Evolutionary conservation across 1,140 invertebrate genomes (phyloP), one percentile per base, ranked within the genome.

Genomic region (Coboldia fuscipes): DNA sequence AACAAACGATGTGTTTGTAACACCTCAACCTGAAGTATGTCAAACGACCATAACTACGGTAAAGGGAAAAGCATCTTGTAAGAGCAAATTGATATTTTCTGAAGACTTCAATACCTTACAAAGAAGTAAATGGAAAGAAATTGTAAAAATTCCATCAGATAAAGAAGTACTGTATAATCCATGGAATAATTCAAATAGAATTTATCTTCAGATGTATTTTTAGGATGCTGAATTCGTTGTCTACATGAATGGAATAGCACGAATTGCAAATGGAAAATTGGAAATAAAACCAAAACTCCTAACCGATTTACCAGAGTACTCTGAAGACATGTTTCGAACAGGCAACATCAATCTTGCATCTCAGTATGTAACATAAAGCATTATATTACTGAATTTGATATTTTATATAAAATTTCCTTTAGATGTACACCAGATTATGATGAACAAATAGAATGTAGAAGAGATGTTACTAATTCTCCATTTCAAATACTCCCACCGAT

Each of bases 401-500:
- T n/a, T n/a, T n/a, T n/a, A n/a, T n/a, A n/a, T n/a, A n/a, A n/a
- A n/a, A n/a, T n/a, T n/a, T n/a, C n/a, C n/a, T 7, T 8, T 24
- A 24, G 23, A n/a, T 24, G 23, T 24, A 24, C 23, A n/a, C 7
- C 23, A n/a, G 23, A 8, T 8, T 7, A 8, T n/a, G 23, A 24
- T n/a, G n/a, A 7, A 24, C 23, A n/a, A 24, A n/a, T n/a, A 7
- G 23, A 24, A n/a, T 24, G 23, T 24, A n/a, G 7, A n/a, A 24
- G 23, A 24, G n/a, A 7, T n/a, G n/a, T n/a, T n/a, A n/a, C n/a
- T n/a, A n/a, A n/a, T n/a, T n/a, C n/a, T n/a, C n/a, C n/a, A 1
- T 60, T 54, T 3, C 52, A 62, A 13, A 70, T 75, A 35, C 44
- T 75, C 15, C 72, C 72, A 2, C 76, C 76, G 1, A 54, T 79